Conservation (phyloP, 1,140 invertebrate genomes). For the Drosophila murphyi region DNA sequence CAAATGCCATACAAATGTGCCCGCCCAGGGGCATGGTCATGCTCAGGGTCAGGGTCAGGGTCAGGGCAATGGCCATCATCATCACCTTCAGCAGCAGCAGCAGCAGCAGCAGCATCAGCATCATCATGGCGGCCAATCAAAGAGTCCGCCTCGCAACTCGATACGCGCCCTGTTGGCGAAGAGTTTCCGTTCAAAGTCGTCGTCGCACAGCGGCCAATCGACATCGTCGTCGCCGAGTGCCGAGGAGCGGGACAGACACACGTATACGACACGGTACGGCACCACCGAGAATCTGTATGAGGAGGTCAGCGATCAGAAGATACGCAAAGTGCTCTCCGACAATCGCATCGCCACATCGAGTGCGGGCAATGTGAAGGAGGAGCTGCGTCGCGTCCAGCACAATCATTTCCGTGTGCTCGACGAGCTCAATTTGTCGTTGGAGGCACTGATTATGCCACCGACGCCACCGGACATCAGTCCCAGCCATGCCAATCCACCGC, state of each 20-base stretch:
- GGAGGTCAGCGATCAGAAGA: conserved; percentile 89
- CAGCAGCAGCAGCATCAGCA: neutral
- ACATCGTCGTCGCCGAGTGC: conserved; percentile 68
- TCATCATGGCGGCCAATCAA: conserved; percentile 57
- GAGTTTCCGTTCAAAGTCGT: conserved; percentile 74
- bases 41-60: conserved; percentile 43
- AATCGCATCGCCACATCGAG: conserved; percentile 86
- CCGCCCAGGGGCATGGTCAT: conserved; percentile 69
- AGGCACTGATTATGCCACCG: conserved; percentile 93
- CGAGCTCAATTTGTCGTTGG: conserved; percentile 93
- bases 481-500: conserved; percentile 49
- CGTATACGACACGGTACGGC: conserved; percentile 91
- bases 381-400: conserved; percentile 91
- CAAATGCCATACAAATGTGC: conserved; percentile 86
- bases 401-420: conserved; percentile 92
- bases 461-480: conserved; percentile 76
- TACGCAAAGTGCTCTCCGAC: conserved; percentile 85
- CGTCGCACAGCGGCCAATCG: conserved; percentile 62
- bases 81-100: neutral
- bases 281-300: conserved; percentile 95
- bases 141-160: conserved; percentile 84
- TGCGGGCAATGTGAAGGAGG: conserved; percentile 89
- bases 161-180: conserved; percentile 80
- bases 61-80: conserved; percentile 19
- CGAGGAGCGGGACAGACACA: conserved; percentile 86